Conservation (phyloP, 2,888 invertebrate genomes). For the Resseliella maxima region DNA sequence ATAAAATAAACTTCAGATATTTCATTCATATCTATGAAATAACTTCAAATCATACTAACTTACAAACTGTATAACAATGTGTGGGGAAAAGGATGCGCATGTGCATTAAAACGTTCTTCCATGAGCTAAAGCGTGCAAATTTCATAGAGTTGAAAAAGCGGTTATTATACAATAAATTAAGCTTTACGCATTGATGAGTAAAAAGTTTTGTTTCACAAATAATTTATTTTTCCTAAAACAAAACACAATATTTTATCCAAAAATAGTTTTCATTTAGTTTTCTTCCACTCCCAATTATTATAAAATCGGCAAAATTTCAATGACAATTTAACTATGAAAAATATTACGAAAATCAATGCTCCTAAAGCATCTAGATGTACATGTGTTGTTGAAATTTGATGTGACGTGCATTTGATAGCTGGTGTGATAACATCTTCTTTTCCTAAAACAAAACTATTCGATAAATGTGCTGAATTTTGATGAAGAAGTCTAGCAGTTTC, state of each 20-base stretch:
- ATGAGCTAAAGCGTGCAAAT: not conserved
- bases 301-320: slow-evolving; percentile 20
- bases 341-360: not conserved
- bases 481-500: not conserved
- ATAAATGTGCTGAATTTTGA: not conserved
- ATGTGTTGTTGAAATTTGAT: not conserved
- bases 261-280: not conserved
- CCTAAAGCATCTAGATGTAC: slow-evolving; percentile 12
- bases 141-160: not conserved
- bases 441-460: not conserved
- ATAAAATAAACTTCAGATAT: not conserved
- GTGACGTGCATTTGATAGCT: not conserved
- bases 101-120: not conserved
- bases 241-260: not conserved
- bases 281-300: slow-evolving; percentile 26
- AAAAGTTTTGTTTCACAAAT: not conserved
- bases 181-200: not conserved
- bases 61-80: slow-evolving; percentile 3
- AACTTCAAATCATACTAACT: not conserved
- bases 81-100: slow-evolving; percentile 23
- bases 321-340: not conserved
- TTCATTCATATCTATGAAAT: not conserved
- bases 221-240: not conserved
- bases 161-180: not conserved
- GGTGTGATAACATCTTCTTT: not conserved